Percentiles rank a stretch among this genome's conserved stretches.
Conservation (phyloP, 2,797 vertebrate species). For the Alcedo quadribrachys region DNA sequence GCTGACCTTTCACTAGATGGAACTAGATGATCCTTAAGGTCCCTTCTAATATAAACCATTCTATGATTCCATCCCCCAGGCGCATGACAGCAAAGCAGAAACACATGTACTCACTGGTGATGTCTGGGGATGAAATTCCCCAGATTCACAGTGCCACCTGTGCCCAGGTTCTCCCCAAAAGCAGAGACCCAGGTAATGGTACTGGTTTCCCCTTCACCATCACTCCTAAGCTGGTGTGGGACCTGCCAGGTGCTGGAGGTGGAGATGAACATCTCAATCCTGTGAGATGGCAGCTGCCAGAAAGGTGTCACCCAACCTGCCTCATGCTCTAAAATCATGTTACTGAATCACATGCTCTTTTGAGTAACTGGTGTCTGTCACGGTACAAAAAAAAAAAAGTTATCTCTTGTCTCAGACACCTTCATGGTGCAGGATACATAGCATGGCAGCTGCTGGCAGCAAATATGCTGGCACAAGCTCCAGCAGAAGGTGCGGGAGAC, state of each 20-base stretch:
- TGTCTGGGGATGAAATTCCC: neutral
- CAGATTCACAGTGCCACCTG: neutral
- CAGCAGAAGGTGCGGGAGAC: rapidly evolving
- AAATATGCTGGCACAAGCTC: rapidly evolving
- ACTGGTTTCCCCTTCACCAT: neutral
- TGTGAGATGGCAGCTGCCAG: neutral
- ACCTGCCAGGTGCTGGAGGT: rapidly evolving
- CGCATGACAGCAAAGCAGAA: neutral
- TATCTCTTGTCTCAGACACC: neutral
- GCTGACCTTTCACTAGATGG: neutral
- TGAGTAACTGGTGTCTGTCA: neutral
- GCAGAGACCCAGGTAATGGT: neutral
- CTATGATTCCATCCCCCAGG: neutral
- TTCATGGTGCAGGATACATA: rapidly evolving
- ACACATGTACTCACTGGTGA: rapidly evolving
- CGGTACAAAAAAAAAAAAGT: neutral
- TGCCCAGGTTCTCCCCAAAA: neutral
- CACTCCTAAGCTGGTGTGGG: neutral
- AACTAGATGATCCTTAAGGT: neutral
- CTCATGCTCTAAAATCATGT: neutral
- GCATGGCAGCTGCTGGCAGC: neutral
- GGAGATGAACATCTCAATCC: rapidly evolving
- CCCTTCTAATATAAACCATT: neutral
- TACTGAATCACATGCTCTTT: neutral
- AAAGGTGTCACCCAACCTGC: rapidly evolving